Conservation (phyloP, 2,797 vertebrate species). For the Gambusia yucatana region DNA sequence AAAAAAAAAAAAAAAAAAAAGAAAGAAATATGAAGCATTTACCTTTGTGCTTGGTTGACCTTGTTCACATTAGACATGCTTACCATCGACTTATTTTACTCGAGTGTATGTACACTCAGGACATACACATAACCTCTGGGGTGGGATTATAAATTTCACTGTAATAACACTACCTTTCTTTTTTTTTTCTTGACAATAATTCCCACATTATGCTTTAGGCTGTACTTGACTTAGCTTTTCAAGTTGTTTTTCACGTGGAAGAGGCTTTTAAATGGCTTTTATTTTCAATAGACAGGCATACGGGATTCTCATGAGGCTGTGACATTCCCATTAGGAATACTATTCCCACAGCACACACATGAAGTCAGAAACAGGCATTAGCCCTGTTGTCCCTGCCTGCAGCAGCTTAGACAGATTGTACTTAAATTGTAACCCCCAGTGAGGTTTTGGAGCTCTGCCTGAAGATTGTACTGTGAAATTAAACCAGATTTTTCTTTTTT, state of each 20-base stretch:
- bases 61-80: constrained; percentile 34
- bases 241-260: constrained; percentile 46
- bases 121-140: constrained; percentile 31
- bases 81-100: constrained; percentile 12
- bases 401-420: constrained; percentile 38
- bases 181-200: constrained; percentile 16
- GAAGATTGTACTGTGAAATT: constrained; percentile 26
- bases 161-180: constrained; percentile 26
- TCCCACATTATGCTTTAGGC: constrained; percentile 39
- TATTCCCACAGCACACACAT: constrained; percentile 50
- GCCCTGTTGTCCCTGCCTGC: constrained; percentile 34
- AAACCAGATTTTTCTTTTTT: constrained; percentile 37
- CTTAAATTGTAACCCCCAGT: constrained; percentile 43
- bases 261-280: constrained; percentile 56
- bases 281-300: constrained; percentile 56
- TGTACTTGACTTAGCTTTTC: constrained; percentile 50
- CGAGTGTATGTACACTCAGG: background rate
- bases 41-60: constrained; percentile 15
- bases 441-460: constrained; percentile 24
- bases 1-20: too few relatives aligned
- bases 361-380: constrained; percentile 44
- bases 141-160: constrained; percentile 55
- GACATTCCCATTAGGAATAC: constrained; percentile 63
- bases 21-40: background rate
- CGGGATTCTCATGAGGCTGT: constrained; percentile 54